Base-by-base conservation (phyloP, 2,888 invertebrate genomes). In the Spilosoma lubricipeda region DNA sequence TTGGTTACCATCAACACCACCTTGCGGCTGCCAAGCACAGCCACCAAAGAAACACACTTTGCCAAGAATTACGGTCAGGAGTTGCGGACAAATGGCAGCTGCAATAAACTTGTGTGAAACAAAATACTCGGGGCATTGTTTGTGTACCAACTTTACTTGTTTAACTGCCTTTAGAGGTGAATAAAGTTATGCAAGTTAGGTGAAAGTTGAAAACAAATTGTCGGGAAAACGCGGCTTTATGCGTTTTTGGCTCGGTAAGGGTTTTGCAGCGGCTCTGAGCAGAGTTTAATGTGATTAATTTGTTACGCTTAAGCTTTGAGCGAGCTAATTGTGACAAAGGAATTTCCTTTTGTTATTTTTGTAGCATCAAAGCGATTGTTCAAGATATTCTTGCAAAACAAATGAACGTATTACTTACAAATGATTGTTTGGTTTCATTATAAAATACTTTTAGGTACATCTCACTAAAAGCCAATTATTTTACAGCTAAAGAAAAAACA, bases 121-220 rank as follows among this genome's bases (percentile, higher is more conserved):
- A 83, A 81, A 83, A 83, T 83, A 80, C 80, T 80, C 69, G 66
- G 69, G 82, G 82, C 84, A 81, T 84, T 80, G 84, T 82, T 83
- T 83, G 84, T 83, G 71, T 78, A 75, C 71, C 39, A 83, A 83
- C 68, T 83, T 84, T 30, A 72, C 82, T 82, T 83, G 78, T 83
- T 84, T 82, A 82, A 83, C n/a, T n/a, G 82, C 82, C 80, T 80
- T 83, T 80, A 83, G 80, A 82, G 82, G 82, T 83, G 71, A 83
- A 80, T 78, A 84, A 83, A 84, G 82, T 83, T 84, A 84, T 83
- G 84, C 84, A 82, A 83, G 84, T 83, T 83, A 74, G 74, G 70
- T 71, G 67, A 72, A 80, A 84, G 80, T 83, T 80, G 70, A 76
- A 80, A 83, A 80, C 76, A 76, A 83, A 84, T 79, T 80, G 82